phyloP scores from a whole-genome alignment of 2,113 vertebrate genomes.

The Ahaetulla prasina region DNA sequence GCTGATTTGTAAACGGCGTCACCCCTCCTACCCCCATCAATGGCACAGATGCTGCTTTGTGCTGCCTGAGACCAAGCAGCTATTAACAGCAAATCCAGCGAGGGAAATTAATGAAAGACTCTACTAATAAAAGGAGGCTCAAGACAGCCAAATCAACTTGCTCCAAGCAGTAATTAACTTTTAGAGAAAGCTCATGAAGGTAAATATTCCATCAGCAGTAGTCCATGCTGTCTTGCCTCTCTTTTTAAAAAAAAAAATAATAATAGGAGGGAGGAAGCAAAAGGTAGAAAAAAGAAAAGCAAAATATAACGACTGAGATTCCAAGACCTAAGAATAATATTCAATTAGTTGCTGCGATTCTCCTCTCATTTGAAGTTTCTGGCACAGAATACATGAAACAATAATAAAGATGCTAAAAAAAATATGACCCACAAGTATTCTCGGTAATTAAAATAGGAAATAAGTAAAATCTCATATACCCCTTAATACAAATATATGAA shows the following conservation, averaged over 20 bases:
- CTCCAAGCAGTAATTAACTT: slow-evolving; percentile 82
- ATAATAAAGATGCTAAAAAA: slow-evolving; percentile 17
- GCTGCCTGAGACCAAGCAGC: slow-evolving; percentile 68
- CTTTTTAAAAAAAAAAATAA: slow-evolving; percentile 54
- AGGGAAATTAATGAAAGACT: slow-evolving; percentile 82
- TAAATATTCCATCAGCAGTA: slow-evolving; percentile 73
- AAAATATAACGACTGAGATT: slow-evolving; percentile 27
- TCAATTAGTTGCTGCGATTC: slow-evolving; percentile 26
- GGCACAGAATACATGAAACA: slow-evolving; percentile 29
- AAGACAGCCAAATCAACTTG: slow-evolving; percentile 75
- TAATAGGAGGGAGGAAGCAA: slow-evolving; percentile 34
- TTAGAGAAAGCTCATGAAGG: slow-evolving; percentile 69
- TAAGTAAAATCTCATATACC: not conserved
- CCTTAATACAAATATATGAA: not conserved
- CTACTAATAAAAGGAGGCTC: slow-evolving; percentile 78
- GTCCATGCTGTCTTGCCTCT: slow-evolving; percentile 56
- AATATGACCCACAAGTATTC: not conserved
- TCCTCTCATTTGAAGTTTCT: slow-evolving; percentile 5
- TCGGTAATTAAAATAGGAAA: slow-evolving; percentile 7
- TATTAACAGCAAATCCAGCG: slow-evolving; percentile 79
- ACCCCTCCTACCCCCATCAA: slow-evolving; percentile 57
- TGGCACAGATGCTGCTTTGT: slow-evolving; percentile 82
- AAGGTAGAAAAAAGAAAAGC: slow-evolving; percentile 33
- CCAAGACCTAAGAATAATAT: slow-evolving; percentile 35
- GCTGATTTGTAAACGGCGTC: slow-evolving; percentile 74